Base-by-base conservation (phyloP, 2,888 invertebrate species). In the Chrysodeixis includens region DNA sequence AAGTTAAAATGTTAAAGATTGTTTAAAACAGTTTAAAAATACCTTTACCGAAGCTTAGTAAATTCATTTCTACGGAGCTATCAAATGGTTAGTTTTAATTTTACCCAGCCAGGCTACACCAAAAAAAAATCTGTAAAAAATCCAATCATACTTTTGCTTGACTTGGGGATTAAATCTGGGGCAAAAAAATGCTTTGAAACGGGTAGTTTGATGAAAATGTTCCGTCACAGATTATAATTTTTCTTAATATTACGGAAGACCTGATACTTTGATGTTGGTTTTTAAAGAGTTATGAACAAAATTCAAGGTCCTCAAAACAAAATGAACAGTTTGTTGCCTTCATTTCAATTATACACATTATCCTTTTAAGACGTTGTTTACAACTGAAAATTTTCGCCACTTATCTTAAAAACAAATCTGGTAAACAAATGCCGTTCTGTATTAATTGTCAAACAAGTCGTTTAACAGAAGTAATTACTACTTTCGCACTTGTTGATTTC, bases 401-500 rank as follows among this genome's bases (percentile, higher is more conserved):
- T 35, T 35, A 46, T 49, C 18, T 1, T 20, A 12, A 49, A 20
- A 8, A 49, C 4, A 26, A 46, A 66, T 40, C 52, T 30, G 30
- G 46, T 46, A 53, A 67, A 70, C 59, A 56, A 76, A 71, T 56
- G 56, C 52, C 74, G 75, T 77, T 71, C 77, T 69, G 73, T 78
- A 81, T 81, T 81, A 78, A 83, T 83, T 79, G 78, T 81, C 79
- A 79, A 82, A 73, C 69, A 74, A 82, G 74, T 78, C 74, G 78
- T 78, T 79, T 72, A 78, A 77, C 70, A 78, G 83, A 86, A 86
- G 81, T 83, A 85, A 88, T 87, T 88, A 87, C 72, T 78, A 87
- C 78, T 83, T 86, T 83, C 79, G 72, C 79, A 87, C 85, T 85
- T 86, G 86, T 86, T 86, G 86, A 87, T 85, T 83, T 86, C 76